A percentile compares a stretch with the other conserved stretches of the same genome.
phyloP scores from a whole-genome alignment of 2,113 vertebrate genomes.

The Cacatua alba region DNA sequence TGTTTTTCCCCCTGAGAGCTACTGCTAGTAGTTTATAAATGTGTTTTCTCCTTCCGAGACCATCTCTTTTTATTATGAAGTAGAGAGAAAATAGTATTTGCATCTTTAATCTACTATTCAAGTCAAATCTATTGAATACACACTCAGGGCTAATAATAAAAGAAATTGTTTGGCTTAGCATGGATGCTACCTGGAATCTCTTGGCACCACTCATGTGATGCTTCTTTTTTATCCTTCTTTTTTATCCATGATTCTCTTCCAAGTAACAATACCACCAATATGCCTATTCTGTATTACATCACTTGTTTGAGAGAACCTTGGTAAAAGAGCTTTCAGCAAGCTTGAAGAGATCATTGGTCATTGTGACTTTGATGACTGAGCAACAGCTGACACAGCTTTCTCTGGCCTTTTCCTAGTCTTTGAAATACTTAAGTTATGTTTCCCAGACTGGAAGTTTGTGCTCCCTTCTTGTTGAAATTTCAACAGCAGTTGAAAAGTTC shows the following conservation, averaged over 20 bases:
- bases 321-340: not conserved
- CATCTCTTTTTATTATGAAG: not conserved
- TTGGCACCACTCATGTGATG: not conserved
- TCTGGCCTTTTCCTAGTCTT: not conserved
- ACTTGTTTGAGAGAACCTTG: not conserved
- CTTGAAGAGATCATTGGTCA: not conserved
- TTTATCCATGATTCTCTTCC: not conserved
- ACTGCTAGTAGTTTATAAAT: not conserved
- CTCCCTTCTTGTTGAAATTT: not conserved
- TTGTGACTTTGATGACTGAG: not conserved
- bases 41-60: not conserved
- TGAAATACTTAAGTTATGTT: not conserved
- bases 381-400: not conserved
- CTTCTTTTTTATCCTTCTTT: not conserved
- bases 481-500: not conserved
- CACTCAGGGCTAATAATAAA: not conserved
- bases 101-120: not conserved
- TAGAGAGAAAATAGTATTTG: not conserved
- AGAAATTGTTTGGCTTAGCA: not conserved
- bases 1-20: not conserved
- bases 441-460: not conserved
- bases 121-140: not conserved
- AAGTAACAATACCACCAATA: not conserved
- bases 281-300: not conserved
- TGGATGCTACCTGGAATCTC: not conserved